phyloP scores from a whole-genome alignment of 53 echinoderm and acorn worm genomes.

The Antedon mediterranea region DNA sequence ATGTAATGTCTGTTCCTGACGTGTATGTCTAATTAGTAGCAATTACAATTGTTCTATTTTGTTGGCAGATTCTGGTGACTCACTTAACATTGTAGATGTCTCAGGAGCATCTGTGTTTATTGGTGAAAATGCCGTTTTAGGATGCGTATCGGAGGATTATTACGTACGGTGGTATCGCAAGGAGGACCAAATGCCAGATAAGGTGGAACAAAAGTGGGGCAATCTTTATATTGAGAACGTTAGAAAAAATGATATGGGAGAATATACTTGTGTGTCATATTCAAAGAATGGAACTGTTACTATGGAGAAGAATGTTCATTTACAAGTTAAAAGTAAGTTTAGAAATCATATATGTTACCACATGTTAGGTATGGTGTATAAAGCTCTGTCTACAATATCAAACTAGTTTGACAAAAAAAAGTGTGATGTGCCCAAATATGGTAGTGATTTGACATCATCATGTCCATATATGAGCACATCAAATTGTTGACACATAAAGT shows the following conservation, averaged over 20 bases:
- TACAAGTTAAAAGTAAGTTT: constrained; percentile 59
- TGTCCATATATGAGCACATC: too few relatives aligned
- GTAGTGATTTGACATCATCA: too few relatives aligned
- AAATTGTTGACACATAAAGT: too few relatives aligned
- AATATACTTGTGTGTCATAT: constrained; percentile 45
- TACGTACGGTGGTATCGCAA: constrained; percentile 41
- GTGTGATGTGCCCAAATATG: too few relatives aligned
- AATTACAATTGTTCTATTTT: not conserved
- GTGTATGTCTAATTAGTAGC: too few relatives aligned
- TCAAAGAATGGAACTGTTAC: constrained; percentile 13
- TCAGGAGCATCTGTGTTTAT: constrained; percentile 27
- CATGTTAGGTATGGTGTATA: too few relatives aligned
- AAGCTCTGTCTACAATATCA: too few relatives aligned
- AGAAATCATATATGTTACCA: too few relatives aligned
- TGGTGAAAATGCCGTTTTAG: constrained; percentile 43
- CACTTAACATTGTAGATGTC: constrained; percentile 32
- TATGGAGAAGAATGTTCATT: constrained; percentile 22
- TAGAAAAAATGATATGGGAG: constrained; percentile 28
- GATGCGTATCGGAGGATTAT: constrained; percentile 47
- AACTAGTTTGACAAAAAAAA: too few relatives aligned
- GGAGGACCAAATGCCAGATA: constrained; percentile 22
- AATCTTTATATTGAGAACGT: constrained; percentile 38
- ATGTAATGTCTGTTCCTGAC: too few relatives aligned
- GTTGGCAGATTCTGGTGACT: not conserved
- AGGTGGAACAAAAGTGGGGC: constrained; percentile 19